These are phyloP conservation scores for Hycleus cichorii DNA, from an alignment of 1,140 invertebrate genomes.

Conservation along the genomic window DNA sequence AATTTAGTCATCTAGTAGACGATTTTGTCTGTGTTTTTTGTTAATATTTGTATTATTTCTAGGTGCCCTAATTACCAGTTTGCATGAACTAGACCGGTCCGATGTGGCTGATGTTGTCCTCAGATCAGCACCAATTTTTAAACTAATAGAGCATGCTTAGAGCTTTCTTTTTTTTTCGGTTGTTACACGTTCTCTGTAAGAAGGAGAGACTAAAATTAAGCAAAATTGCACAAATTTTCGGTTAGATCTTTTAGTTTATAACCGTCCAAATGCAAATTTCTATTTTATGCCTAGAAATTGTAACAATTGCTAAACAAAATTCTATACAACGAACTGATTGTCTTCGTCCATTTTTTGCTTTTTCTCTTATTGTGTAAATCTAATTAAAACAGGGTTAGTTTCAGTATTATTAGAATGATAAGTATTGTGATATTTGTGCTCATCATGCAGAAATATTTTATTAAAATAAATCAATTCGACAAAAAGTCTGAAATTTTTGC, in stretches of 20 bases:
- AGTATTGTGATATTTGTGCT: conserved; percentile 13
- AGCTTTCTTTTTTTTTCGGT: neutral
- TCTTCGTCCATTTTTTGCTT: neutral
- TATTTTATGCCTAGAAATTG: neutral
- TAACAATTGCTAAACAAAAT: conserved; percentile 1
- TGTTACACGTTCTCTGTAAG: neutral
- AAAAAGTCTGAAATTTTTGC: too few relatives aligned
- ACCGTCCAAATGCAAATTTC: conserved; percentile 5
- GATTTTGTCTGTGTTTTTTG: neutral
- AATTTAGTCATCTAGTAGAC: neutral
- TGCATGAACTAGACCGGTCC: conserved; percentile 35
- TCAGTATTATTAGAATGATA: conserved; percentile 7
- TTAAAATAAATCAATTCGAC: neutral
- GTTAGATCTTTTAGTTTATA: conserved; percentile 1
- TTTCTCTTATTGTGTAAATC: too few relatives aligned
- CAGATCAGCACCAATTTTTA: conserved; percentile 31
- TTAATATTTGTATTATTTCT: conserved; percentile 11
- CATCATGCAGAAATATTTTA: conserved; percentile 12
- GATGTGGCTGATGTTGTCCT: conserved; percentile 35
- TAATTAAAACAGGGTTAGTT: conserved; percentile 9
- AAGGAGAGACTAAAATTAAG: neutral
- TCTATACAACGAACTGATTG: neutral
- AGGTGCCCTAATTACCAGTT: conserved; percentile 36
- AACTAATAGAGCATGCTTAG: conserved; percentile 25
- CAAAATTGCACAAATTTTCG: neutral